phyloP scores from a whole-genome alignment of 2,113 vertebrate genomes.

The Caracal caracal region DNA sequence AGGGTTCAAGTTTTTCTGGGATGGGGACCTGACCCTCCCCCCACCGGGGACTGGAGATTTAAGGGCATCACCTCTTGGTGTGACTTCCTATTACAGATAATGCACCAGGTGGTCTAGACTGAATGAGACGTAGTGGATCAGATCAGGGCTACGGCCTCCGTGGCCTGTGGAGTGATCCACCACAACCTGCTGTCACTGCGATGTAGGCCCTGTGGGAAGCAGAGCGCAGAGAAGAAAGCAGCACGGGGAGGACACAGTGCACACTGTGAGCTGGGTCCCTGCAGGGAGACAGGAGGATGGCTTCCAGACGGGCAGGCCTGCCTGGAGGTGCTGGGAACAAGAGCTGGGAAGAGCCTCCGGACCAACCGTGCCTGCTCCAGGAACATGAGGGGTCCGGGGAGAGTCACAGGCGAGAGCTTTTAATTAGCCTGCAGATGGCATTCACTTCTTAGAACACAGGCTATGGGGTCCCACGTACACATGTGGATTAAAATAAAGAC shows the following conservation, averaged over 20 bases:
- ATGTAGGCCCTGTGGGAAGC: rapidly evolving
- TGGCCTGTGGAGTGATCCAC: neutral
- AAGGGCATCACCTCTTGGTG: neutral
- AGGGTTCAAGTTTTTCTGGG: neutral
- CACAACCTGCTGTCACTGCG: neutral
- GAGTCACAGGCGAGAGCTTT: neutral
- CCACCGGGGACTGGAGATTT: neutral
- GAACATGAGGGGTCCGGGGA: neutral
- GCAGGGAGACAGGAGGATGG: neutral
- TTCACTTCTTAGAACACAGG: neutral
- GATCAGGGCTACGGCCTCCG: neutral
- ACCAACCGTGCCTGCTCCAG: neutral
- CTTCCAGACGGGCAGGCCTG: neutral
- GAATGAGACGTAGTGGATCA: neutral
- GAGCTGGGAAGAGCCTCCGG: neutral
- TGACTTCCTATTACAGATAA: neutral
- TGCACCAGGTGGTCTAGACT: neutral
- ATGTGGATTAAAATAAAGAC: neutral
- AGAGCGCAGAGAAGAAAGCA: neutral
- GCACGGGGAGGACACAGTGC: no score
- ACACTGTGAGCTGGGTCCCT: neutral
- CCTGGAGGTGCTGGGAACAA: neutral
- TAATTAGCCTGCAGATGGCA: neutral
- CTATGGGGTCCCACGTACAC: neutral
- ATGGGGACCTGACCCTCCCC: no score